phyloP scores from a whole-genome alignment of 2,797 vertebrate species.

The Tapirus indicus region DNA sequence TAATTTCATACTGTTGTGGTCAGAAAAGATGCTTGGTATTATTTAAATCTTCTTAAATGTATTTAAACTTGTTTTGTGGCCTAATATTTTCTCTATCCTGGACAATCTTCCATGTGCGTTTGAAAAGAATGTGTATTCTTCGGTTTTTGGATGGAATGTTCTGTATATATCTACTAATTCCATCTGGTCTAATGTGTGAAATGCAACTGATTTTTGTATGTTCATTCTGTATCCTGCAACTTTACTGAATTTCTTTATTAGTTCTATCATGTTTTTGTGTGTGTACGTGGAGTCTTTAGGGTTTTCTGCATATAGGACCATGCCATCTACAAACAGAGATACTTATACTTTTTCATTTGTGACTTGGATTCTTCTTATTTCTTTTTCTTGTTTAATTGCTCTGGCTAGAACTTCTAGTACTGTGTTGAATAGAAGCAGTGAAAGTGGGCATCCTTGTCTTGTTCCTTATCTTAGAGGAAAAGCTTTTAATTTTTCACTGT shows the following conservation, averaged over 20 bases:
- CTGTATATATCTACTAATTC: too few relatives aligned
- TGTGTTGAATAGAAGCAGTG: background rate
- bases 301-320: background rate
- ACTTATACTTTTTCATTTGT: background rate
- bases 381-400: background rate
- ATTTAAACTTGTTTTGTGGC: too few relatives aligned
- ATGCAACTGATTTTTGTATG: background rate
- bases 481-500: background rate
- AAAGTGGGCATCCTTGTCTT: background rate
- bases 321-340: background rate
- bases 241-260: background rate
- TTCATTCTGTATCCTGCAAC: background rate
- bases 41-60: too few relatives aligned
- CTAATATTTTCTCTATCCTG: too few relatives aligned
- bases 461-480: background rate
- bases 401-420: background rate
- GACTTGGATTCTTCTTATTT: background rate
- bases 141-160: too few relatives aligned
- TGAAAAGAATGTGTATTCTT: too few relatives aligned
- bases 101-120: too few relatives aligned
- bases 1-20: too few relatives aligned
- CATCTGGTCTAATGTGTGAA: background rate
- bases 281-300: background rate
- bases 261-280: background rate
- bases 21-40: too few relatives aligned